Base-by-base conservation (phyloP, 2,888 invertebrate genomes). In the Drosophila borborema region DNA sequence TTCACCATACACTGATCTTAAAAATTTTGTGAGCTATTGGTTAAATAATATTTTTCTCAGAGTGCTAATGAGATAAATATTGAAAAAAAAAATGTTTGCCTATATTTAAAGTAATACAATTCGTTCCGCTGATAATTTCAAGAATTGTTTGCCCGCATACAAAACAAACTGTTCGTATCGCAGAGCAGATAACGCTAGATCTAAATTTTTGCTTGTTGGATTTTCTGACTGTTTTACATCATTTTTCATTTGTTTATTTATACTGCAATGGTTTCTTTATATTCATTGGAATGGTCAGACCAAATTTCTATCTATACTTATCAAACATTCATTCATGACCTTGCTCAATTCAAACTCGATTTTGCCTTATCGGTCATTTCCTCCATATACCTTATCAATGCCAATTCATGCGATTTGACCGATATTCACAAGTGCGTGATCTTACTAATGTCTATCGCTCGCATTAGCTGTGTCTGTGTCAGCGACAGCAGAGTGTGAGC, bases 261-360 rank as follows among this genome's bases (percentile, higher is more conserved):
- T 28, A 28, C 28, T 28, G 23, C 23, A 28, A 28, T 28, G 5
- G 28, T 6, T 6, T 28, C 28, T 6, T 28, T 28, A 28, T 28
- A 6, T 28, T 34, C 9, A 34, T 34, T 34, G 8, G 20, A 20
- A 20, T 20, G 2, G 20, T 20, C 20, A 20, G 20, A 20, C 20
- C 20, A 20, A 20, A 2, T 20, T 34, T 34, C 7, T 34, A 7
- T 34, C 5, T 34, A 16, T 28, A 1, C 2, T 28, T 28, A 9
- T 28, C 6, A 41, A 23, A 16, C 38, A 36, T 28, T 23, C n/a
- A 23, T 1, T 14, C 60, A n/a, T 66, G 31, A 74, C 75, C 79
- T 23, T n/a, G 28, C 14, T 23, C 74, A 76, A 14, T 53, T 0
- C 3, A 38, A n/a, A 43, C 12, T 0, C n/a, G 9, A 20, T 56